Evolutionary conservation across 2,113 vertebrate species (phyloP).

Genomic region (Conger conger): DNA sequence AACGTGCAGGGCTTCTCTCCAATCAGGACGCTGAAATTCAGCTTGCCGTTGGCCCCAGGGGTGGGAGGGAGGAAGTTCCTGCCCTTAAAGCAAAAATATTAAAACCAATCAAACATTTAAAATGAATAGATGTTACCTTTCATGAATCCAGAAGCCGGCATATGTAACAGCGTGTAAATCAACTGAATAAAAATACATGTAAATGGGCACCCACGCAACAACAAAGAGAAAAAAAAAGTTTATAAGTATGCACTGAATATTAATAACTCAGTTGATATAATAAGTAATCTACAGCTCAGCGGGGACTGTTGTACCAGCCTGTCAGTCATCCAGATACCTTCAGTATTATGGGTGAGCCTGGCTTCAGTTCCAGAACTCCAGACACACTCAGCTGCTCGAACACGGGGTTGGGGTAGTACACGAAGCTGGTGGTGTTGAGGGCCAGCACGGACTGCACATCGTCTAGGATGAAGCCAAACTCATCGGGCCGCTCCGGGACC

Average conservation of each 20-base stretch:
- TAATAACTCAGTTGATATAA: not conserved
- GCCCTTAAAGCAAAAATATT: constrained; percentile 69
- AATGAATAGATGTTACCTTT: not conserved
- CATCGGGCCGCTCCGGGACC: constrained; percentile 81
- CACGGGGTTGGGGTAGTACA: constrained; percentile 93
- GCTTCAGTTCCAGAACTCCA: constrained; percentile 91
- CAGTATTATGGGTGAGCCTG: constrained; percentile 92
- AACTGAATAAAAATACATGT: not conserved
- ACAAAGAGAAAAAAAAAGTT: not conserved
- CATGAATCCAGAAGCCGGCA: too few relatives aligned
- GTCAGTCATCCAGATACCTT: constrained; percentile 73
- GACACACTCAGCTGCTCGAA: constrained; percentile 88
- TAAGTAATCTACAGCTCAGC: not conserved
- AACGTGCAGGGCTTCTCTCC: constrained; percentile 90
- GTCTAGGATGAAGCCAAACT: constrained; percentile 96
- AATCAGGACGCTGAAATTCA: constrained; percentile 94
- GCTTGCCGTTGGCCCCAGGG: constrained; percentile 86
- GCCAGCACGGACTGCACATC: constrained; percentile 86
- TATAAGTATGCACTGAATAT: not conserved
- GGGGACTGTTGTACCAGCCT: not conserved
- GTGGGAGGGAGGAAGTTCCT: constrained; percentile 90
- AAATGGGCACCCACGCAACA: too few relatives aligned
- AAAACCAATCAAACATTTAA: not conserved
- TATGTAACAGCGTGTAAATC: not conserved
- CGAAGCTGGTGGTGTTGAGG: constrained; percentile 91